phyloP scores from a whole-genome alignment of 2,113 vertebrate species.

The Cebidichthys violaceus region DNA sequence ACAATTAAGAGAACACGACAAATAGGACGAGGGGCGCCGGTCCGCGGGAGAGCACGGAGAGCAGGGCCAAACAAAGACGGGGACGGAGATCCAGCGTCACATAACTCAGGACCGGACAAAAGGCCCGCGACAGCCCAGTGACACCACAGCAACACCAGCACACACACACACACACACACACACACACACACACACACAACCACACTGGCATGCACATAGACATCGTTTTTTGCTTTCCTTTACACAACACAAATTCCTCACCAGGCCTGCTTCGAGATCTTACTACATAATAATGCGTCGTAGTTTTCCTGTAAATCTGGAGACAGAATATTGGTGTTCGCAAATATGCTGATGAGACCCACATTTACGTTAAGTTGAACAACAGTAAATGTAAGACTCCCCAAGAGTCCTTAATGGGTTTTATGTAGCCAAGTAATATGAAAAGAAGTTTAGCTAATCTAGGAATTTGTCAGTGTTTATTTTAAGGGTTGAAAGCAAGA shows the following conservation, averaged over 20 bases:
- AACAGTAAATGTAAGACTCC: background rate
- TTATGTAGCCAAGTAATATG: background rate
- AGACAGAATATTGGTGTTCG: slow-evolving; percentile 3
- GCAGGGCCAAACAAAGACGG: slow-evolving; percentile 76
- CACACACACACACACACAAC: slow-evolving; percentile 43
- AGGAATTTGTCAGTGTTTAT: background rate
- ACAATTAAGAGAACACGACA: slow-evolving; percentile 81
- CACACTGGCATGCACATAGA: slow-evolving; percentile 49
- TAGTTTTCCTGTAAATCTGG: background rate
- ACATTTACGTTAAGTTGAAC: slow-evolving; percentile 26
- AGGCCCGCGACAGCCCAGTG: slow-evolving; percentile 66
- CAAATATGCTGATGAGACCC: slow-evolving; percentile 54
- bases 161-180: slow-evolving; percentile 41
- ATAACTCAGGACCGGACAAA: slow-evolving; percentile 81
- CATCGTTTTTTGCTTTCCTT: slow-evolving; percentile 20
- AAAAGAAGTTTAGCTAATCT: background rate
- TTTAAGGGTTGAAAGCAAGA: background rate
- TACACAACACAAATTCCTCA: slow-evolving; percentile 18
- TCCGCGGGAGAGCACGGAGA: slow-evolving; percentile 75
- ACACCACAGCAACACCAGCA: slow-evolving; percentile 73
- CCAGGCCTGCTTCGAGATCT: slow-evolving; percentile 8
- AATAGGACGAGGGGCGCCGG: slow-evolving; percentile 75
- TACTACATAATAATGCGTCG: background rate
- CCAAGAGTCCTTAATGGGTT: background rate
- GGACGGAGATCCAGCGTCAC: slow-evolving; percentile 77